Base-by-base conservation (phyloP, 2,797 vertebrate species). In the Anabacerthia variegaticeps region DNA sequence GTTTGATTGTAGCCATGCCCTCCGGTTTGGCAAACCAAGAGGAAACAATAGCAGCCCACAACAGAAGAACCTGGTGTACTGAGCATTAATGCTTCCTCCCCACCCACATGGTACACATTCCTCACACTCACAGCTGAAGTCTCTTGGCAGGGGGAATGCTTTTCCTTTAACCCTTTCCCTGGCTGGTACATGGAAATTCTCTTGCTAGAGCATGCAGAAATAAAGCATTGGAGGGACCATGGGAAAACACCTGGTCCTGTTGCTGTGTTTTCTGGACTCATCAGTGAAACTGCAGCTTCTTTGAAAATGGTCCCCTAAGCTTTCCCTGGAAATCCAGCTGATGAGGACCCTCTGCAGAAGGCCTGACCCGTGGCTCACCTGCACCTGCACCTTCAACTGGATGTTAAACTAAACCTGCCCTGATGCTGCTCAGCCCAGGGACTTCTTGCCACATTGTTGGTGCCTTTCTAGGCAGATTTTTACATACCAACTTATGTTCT, bases 361-460 rank as follows among this genome's bases (percentile, higher is more conserved):
- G 7, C 10, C 72, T 67, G 7, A 30, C 37, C 58, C 62, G 41
- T 12, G 23, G 27, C 24, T 51, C 13, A 26, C 8, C 15, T 67
- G 5, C 14, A 10, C 21, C 30, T 82, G 24, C 26, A 52, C 24
- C 11, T 65, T 32, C 39, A 52, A 17, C 17, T n/a, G 30, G 44
- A 12, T 37, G 27, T 54, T 27, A 36, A 89, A 63, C 6, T 5
- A 20, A n/a, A 52, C 49, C 43, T 58, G 7, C 13, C 6, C 46
- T 46, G 44, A 52, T 41, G 23, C 2, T 1, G 27, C 30, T 48
- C 51, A 36, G n/a, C 44, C 14, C 18, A 4, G 7, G 34, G 23
- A 22, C 17, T 37, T 68, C 46, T 68, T 63, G 54, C 15, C 13
- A 3, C 13, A 0, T 12, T 2, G 0, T 5, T 27, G 13, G 3